A percentile compares a stretch with the other conserved stretches of the same genome.
Conservation (phyloP, 2,113 vertebrate species). For the Hylia prasina region DNA sequence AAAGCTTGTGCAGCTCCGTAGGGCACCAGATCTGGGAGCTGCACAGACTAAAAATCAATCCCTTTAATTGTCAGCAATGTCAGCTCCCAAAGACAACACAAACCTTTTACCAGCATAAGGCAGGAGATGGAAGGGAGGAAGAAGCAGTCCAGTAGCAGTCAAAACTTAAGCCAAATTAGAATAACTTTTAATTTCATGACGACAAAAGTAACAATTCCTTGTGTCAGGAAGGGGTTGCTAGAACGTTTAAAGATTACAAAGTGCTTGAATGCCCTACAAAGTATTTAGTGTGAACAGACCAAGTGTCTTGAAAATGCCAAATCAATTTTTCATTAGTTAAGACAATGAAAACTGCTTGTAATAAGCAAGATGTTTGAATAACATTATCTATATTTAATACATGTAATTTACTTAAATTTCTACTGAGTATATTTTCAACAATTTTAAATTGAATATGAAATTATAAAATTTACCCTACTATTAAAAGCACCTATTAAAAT, state of each 20-base stretch:
- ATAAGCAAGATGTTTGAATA: neutral
- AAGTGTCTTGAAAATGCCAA: neutral
- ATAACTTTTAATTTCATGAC: neutral
- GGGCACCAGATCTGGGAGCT: neutral
- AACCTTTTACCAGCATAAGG: neutral
- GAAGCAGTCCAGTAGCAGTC: neutral
- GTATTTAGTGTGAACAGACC: neutral
- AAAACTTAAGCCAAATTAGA: neutral
- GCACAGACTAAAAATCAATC: neutral
- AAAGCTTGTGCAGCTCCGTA: neutral
- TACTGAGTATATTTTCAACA: neutral
- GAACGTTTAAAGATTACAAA: neutral
- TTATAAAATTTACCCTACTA: neutral
- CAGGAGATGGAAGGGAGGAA: neutral
- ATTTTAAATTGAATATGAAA: neutral
- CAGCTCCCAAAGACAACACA: neutral
- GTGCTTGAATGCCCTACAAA: neutral
- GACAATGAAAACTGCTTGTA: neutral
- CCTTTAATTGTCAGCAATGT: neutral
- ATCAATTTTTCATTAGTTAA: neutral
- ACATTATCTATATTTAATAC: neutral
- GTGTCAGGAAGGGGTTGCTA: neutral
- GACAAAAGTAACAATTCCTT: neutral
- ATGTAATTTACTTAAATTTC: neutral
- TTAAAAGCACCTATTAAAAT: neutral